Conservation (phyloP, 2,888 invertebrate species). For the Holacanthella duospinosa region DNA sequence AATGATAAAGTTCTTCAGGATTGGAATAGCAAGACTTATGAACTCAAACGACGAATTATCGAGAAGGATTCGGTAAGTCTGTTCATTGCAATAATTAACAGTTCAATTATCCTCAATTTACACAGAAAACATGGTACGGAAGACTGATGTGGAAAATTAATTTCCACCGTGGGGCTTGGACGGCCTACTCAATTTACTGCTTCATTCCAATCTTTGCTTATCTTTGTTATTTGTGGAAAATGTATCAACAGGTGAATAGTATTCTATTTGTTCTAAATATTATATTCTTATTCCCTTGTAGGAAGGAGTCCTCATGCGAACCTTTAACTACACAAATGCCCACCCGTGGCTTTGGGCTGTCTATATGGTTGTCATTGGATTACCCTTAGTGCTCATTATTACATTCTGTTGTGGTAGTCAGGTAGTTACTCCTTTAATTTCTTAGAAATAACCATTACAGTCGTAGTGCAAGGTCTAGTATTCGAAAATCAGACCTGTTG, state of each 20-base stretch:
- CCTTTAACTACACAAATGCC: slow-evolving; percentile 65
- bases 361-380: slow-evolving; percentile 63
- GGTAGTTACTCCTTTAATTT: neutral
- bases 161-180: slow-evolving; percentile 72
- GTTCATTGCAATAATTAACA: too few relatives aligned
- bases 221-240: slow-evolving; percentile 55
- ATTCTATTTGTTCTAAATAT: slow-evolving; percentile 2
- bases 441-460: neutral
- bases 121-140: slow-evolving; percentile 15
- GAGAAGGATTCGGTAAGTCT: slow-evolving; percentile 68
- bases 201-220: slow-evolving; percentile 59
- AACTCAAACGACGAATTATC: slow-evolving; percentile 68
- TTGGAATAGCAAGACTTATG: slow-evolving; percentile 75
- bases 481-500: neutral
- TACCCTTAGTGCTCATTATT: slow-evolving; percentile 66
- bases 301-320: slow-evolving; percentile 67
- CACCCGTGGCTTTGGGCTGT: slow-evolving; percentile 87
- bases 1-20: slow-evolving; percentile 60
- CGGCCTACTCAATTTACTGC: slow-evolving; percentile 65
- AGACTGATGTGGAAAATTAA: slow-evolving; percentile 52
- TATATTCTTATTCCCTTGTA: slow-evolving; percentile 44
- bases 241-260: slow-evolving; percentile 12
- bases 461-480: neutral
- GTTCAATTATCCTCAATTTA: neutral
- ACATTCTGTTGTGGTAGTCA: slow-evolving; percentile 59